Evolutionary conservation across 2,888 invertebrate genomes (phyloP).

Genomic region (Heteropelma amictum): DNA sequence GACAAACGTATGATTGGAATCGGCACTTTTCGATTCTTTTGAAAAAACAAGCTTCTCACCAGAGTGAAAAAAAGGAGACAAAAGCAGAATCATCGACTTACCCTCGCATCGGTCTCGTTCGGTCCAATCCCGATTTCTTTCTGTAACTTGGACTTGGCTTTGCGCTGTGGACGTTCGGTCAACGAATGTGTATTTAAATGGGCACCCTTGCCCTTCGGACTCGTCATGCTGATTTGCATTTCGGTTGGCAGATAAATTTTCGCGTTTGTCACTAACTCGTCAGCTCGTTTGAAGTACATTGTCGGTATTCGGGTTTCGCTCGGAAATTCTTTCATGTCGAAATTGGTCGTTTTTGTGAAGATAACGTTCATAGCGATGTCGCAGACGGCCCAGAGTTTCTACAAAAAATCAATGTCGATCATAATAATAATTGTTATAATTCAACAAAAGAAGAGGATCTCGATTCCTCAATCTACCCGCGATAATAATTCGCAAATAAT

Average conservation of each 20-base stretch:
- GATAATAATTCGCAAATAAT: too few species aligned
- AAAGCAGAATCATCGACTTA: too few species aligned
- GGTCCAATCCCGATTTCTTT: conserved; percentile 80
- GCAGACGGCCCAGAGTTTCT: conserved; percentile 98
- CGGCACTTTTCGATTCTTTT: too few species aligned
- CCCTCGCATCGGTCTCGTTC: conserved; percentile 82
- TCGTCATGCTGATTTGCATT: conserved; percentile 82
- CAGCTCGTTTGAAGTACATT: conserved; percentile 92
- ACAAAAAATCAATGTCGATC: conserved; percentile 60
- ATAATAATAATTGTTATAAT: neutral
- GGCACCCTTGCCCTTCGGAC: conserved; percentile 73
- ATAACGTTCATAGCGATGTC: conserved; percentile 96
- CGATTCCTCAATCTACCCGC: too few species aligned
- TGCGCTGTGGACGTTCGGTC: conserved; percentile 74
- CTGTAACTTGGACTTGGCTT: conserved; percentile 78
- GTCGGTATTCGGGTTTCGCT: conserved; percentile 91
- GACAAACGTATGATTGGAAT: too few species aligned
- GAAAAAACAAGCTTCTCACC: too few species aligned
- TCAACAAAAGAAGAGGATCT: too few species aligned
- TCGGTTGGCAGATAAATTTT: conserved; percentile 90
- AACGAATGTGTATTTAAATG: conserved; percentile 74
- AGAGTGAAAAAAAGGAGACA: too few species aligned
- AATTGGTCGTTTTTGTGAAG: conserved; percentile 90
- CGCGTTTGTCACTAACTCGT: conserved; percentile 86
- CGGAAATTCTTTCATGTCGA: conserved; percentile 94